Base-by-base conservation (phyloP, 2,797 vertebrate genomes). In the Girardinus metallicus region DNA sequence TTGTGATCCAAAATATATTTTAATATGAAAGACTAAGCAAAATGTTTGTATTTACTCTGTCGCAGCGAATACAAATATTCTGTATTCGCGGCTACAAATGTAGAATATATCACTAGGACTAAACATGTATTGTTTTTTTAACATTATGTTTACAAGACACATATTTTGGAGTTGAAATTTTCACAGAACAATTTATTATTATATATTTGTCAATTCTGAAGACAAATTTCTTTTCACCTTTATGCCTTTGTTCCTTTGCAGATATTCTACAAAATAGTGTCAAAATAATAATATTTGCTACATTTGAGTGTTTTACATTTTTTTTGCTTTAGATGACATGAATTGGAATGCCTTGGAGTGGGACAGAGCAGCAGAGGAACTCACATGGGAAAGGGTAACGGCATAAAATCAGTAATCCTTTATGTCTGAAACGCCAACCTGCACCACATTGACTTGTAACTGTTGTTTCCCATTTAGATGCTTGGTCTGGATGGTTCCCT, bases 311-410 rank as follows among this genome's bases (percentile, higher is more conserved):
- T 39, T 29, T 13, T 11, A 64, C 13, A 15, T 6, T 1, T 79
- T 2, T 86, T 55, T 83, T 36, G 87, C 18, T 93, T 53, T 86
- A 99, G 98, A 99, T 94, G 99, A 99, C 90, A 99, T 99, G 98
- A 99, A 99, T 86, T 99, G 99, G 99, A 99, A 99, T 84, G 99
- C 98, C 80, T 92, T 99, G 91, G 99, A 99, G 89, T 99, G 99
- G 99, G 99, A 99, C 92, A 95, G 98, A 92, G 99, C 99, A 36
- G 99, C 98, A 12, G 99, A 99, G 92, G 99, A 99, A 80, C 97
- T 99, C 79, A 99, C 98, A 3, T 99, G 98, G 99, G 99, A 99
- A 91, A 95, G 98, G 96, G 98, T 98, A 90, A 97, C 92, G 85
- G 1, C 18, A 55, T 82, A 7, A 66, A 39, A 60, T 78, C 13